Evolutionary conservation across 1,140 invertebrate genomes (phyloP).

Genomic region (Muscidifurax raptorellus): DNA sequence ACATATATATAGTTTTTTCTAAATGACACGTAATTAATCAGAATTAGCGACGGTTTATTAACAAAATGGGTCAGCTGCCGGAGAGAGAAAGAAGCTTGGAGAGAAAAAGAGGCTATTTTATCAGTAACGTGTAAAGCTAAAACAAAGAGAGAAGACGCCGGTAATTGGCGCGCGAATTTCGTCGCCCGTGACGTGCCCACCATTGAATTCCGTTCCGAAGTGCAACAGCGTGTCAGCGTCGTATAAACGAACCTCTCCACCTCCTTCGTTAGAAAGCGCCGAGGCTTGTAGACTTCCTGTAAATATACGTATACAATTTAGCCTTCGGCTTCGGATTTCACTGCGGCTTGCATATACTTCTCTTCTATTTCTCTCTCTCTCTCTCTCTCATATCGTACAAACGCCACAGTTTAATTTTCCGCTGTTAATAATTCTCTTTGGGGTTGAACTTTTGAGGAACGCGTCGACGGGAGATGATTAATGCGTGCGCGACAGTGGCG

Average conservation of each 20-base stretch:
- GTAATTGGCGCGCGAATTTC: slow-evolving; percentile 33
- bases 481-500: too few relatives aligned
- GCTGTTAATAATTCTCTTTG: too few relatives aligned
- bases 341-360: background rate
- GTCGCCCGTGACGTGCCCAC: slow-evolving; percentile 26
- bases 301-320: background rate
- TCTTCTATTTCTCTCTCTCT: background rate
- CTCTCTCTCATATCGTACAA: too few relatives aligned
- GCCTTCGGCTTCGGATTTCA: slow-evolving; percentile 2
- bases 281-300: slow-evolving; percentile 14
- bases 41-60: slow-evolving; percentile 18
- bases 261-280: slow-evolving; percentile 29
- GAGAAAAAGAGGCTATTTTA: background rate
- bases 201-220: slow-evolving; percentile 33
- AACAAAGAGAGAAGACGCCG: background rate
- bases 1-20: too few relatives aligned
- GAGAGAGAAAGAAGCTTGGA: background rate
- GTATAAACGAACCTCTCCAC: slow-evolving; percentile 1
- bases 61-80: background rate
- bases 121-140: background rate
- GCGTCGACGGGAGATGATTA: too few relatives aligned
- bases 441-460: too few relatives aligned
- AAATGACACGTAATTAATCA: slow-evolving; percentile 6
- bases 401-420: too few relatives aligned
- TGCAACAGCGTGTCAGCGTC: background rate